Evolutionary conservation across 2,113 vertebrate genomes (phyloP).

Genomic region (Ahaetulla prasina): DNA sequence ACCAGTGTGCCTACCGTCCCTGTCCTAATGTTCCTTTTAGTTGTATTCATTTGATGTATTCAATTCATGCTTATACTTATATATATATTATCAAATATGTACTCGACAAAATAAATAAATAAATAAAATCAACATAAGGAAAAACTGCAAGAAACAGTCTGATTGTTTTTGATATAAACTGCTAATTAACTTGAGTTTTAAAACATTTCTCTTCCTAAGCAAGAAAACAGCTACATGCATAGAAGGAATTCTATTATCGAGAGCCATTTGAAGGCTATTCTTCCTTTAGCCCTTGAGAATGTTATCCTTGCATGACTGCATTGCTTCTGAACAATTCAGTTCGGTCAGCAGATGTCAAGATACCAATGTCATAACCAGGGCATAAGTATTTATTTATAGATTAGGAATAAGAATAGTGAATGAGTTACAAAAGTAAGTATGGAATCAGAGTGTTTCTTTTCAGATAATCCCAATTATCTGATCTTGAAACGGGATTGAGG

Average conservation of each 20-base stretch:
- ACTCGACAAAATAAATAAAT: too few relatives aligned
- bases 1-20: too few relatives aligned
- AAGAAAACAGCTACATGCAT: not conserved
- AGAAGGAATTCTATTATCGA: not conserved
- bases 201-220: not conserved
- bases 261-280: not conserved
- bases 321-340: not conserved
- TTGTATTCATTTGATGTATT: too few relatives aligned
- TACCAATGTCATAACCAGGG: not conserved
- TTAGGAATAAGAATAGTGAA: conserved; percentile 25
- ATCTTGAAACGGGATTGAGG: not conserved
- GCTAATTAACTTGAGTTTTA: not conserved
- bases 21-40: too few relatives aligned
- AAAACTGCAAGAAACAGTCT: not conserved
- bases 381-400: not conserved
- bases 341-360: not conserved
- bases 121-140: not conserved
- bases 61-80: too few relatives aligned
- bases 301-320: not conserved
- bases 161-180: not conserved
- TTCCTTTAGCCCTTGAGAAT: not conserved
- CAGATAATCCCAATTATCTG: not conserved
- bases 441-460: not conserved
- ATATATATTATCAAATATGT: too few relatives aligned
- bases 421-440: conserved; percentile 30